Evolutionary conservation across 2,888 invertebrate genomes (phyloP).

Genomic region (Agrochola lychnidis): DNA sequence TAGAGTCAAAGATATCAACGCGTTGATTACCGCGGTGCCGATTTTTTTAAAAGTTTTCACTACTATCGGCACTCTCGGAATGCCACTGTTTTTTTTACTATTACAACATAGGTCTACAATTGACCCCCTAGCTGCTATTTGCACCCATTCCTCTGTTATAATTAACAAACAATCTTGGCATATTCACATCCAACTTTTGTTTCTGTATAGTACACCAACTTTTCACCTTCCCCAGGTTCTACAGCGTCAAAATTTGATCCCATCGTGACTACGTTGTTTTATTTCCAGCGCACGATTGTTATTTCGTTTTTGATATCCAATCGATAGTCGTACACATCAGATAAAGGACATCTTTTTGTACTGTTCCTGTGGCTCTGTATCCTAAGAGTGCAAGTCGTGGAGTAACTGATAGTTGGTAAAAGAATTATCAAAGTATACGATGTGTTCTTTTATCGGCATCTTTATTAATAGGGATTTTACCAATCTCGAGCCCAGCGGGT

Average conservation of each 20-base stretch:
- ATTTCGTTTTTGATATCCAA: constrained; percentile 10
- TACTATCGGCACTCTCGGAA: too few species aligned
- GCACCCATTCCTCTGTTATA: background rate
- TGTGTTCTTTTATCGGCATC: background rate
- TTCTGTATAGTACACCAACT: background rate
- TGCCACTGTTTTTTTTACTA: too few species aligned
- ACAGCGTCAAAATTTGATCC: constrained; percentile 7
- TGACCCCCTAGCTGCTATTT: too few species aligned
- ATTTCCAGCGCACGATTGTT: constrained; percentile 12
- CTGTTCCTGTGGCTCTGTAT: background rate
- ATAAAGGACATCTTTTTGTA: background rate
- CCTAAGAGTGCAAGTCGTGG: background rate
- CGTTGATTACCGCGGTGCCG: too few species aligned
- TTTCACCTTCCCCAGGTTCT: background rate
- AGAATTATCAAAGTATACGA: background rate
- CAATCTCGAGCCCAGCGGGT: background rate
- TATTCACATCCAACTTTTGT: constrained; percentile 6
- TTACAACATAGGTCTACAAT: too few species aligned
- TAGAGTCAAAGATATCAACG: too few species aligned
- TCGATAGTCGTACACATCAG: background rate
- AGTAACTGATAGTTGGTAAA: constrained; percentile 1
- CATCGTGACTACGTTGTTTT: constrained; percentile 15
- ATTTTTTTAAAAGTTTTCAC: too few species aligned
- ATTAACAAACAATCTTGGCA: constrained; percentile 11
- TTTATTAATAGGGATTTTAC: background rate